Evolutionary conservation across 1,140 invertebrate genomes (phyloP), one percentile per base, ranked within the genome.

Genomic region (Drosophila fuyamai): DNA sequence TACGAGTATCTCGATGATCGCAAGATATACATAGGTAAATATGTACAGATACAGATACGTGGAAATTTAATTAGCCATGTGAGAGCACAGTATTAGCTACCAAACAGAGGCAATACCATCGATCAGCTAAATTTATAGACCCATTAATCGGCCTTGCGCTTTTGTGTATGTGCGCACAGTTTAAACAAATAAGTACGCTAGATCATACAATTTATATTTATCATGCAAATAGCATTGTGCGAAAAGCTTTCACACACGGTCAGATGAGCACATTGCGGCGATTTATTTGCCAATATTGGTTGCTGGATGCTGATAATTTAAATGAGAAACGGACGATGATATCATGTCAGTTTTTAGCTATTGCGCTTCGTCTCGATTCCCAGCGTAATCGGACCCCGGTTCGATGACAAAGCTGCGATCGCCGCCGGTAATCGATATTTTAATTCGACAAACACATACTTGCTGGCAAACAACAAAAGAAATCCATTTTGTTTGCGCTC

Each of bases 161-260:
- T 36, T 29, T 36, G 59, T 66, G 63, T 12, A 36, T 50, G 62
- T 63, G 44, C 36, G 35, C 27, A 38, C 35, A 53, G 60, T 68
- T 68, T 68, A 66, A 68, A 68, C 65, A 68, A 68, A 68, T 66
- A 53, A 68, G 65, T 66, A 27, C 65, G 65, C 61, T 66, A 9
- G 32, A 35, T 18, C 50, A 36, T 53, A 36, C 50, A 35, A 35
- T n/a, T 18, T 38, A 48, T 68, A 68, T 68, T 66, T 66, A 68
- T 44, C 47, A 44, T 66, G 65, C 65, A 66, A 68, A 68, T 67
- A 66, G 65, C 47, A 13, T 16, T 44, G 46, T 68, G 65, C 65
- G 61, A 68, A 68, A 67, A 66, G 63, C 61, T 43, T 68, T 66
- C 60, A 35, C 57, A 66, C 44, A 47, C 18, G 48, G 9, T 32